Evolutionary conservation across 2,113 vertebrate species (phyloP), one percentile per base, ranked within the genome.

Genomic region (Fulmarus glacialis): DNA sequence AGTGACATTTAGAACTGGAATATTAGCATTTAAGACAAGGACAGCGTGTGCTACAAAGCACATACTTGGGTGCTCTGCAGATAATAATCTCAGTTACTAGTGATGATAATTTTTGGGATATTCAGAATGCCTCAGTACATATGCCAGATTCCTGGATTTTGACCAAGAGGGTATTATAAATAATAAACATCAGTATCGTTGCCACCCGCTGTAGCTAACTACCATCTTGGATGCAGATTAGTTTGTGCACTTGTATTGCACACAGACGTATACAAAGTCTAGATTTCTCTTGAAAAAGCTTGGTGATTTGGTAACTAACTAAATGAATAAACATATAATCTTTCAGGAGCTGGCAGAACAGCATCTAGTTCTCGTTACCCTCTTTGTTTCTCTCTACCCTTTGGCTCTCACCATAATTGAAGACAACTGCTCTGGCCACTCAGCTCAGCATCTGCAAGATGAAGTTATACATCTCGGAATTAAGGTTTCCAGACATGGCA

Each of bases 401-500:
- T 92, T 94, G 90, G 84, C 90, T 93, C 62, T 89, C 17, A 9
- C 30, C n/a, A 9, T 96, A 98, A 96, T 95, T 97, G 96, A 97
- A 95, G 90, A 97, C 95, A 97, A 97, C 95, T 97, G 96, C 92
- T 96, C 62, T 96, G 96, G 89, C 82, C 50, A 66, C 47, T 96
- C 84, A 62, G 34, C 81, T 93, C 60, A 77, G 68, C 89, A 80
- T 94, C 64, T 95, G 92, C 52, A 86, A 93, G 90, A 97, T 93
- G 87, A 97, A 96, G 74, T 96, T 93, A 66, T 67, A 92, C 66
- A 53, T 95, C 70, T 90, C 29, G n/a, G 72, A 67, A 48, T 79
- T 55, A 68, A 63, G 58, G 29, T 74, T 78, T 94, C 58, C 84
- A 96, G 89, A 93, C 2, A 0, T 96, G 94, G 84, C 75, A 95